Base-by-base conservation (phyloP, 2,113 vertebrate species). In the Cyrtonyx montezumae region DNA sequence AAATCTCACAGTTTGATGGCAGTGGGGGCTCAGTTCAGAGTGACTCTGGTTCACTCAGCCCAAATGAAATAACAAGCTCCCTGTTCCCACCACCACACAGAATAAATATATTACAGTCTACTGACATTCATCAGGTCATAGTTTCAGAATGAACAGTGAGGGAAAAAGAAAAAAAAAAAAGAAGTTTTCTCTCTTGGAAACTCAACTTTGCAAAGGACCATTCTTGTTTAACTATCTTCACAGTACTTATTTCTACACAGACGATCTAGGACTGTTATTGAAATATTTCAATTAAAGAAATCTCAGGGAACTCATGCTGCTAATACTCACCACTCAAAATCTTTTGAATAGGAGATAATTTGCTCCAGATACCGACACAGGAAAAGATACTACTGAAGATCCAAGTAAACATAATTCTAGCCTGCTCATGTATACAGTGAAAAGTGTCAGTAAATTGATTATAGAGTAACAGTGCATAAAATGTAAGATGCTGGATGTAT, bases 41-140 rank as follows among this genome's bases (percentile, higher is more conserved):
- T 92, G 99, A 99, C 97, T 99, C 98, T n/a, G 98, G 98, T 6
- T 99, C 99, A 13, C 98, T 98, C 69, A 99, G 99, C 75, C 98
- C 99, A 45, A 97, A 98, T 20, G 98, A 98, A 69, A 98, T 98
- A 51, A 97, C 98, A 18, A 97, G 97, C 10, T 97, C 98, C 28
- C 97, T 99, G 37, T 99, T 99, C 94, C 98, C 98, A 43, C 97
- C 98, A 3, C 96, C 97, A 49, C 95, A 94, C 48, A 97, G 95
- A 88, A 98, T 99, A 95, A 98, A 95, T 95, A 97, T 97, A 96
- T 98, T 99, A 97, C 98, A 98, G 62, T 97, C 98, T 37, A 98
- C 98, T 93, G 98, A 98, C 97, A 99, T 99, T 97, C 98, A 98
- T 79, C 98, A 98, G 93, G 97, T 99, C 94, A 98, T 98, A 53